phyloP scores from a whole-genome alignment of 2,888 invertebrate genomes.

The Atethmia centrago region DNA sequence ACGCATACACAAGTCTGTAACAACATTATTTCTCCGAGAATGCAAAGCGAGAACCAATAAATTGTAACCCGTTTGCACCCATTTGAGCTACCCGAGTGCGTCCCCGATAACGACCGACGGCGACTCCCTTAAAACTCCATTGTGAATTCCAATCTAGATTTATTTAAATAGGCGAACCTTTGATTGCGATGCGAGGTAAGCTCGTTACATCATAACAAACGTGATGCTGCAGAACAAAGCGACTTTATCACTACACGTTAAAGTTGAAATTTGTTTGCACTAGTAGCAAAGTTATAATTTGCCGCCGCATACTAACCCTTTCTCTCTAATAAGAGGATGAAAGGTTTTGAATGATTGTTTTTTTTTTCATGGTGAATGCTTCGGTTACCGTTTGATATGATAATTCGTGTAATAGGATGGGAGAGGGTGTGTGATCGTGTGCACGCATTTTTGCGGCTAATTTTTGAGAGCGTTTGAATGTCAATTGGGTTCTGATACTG shows the following conservation, averaged over 20 bases:
- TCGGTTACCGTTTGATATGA: constrained; percentile 88
- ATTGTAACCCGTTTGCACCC: constrained; percentile 56
- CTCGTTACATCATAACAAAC: constrained; percentile 77
- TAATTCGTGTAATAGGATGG: constrained; percentile 87
- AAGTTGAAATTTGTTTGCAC: constrained; percentile 68
- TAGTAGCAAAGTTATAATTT: constrained; percentile 50
- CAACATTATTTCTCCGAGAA: constrained; percentile 50
- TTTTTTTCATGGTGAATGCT: constrained; percentile 82
- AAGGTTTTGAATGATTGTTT: constrained; percentile 86
- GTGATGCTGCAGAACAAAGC: constrained; percentile 52
- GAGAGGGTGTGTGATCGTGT: constrained; percentile 78
- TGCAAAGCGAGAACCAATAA: constrained; percentile 52
- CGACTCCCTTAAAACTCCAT: constrained; percentile 77
- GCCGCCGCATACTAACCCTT: constrained; percentile 80
- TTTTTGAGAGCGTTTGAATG: constrained; percentile 71
- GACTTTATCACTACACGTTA: constrained; percentile 62
- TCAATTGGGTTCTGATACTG: constrained; percentile 51
- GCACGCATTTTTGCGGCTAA: constrained; percentile 81
- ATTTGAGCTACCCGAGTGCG: constrained; percentile 54
- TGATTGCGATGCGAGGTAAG: constrained; percentile 85
- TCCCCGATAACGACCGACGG: constrained; percentile 65
- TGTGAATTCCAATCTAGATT: constrained; percentile 86
- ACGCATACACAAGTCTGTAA: constrained; percentile 42
- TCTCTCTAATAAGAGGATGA: constrained; percentile 87
- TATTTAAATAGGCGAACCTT: constrained; percentile 87